Percentiles rank a stretch among this genome's conserved stretches.
Conservation (phyloP, 1,140 invertebrate species). For the Apis dorsata region DNA sequence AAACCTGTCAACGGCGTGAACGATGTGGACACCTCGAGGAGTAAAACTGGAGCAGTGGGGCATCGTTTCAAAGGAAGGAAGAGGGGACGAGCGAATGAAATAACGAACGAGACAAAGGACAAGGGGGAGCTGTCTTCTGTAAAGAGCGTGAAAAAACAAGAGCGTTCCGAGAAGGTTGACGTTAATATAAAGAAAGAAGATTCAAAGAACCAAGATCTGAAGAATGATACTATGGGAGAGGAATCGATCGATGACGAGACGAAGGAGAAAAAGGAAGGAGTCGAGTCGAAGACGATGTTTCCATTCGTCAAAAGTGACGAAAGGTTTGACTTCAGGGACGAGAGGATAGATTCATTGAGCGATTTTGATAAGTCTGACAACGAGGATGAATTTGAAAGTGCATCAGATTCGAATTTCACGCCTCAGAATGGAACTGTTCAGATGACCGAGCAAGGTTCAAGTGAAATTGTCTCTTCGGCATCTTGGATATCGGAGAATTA, state of each 20-base stretch:
- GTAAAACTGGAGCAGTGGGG: constrained; percentile 58
- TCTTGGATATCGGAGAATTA: constrained; percentile 70
- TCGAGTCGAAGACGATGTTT: constrained; percentile 52
- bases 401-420: constrained; percentile 60
- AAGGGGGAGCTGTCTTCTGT: neutral
- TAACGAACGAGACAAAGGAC: neutral
- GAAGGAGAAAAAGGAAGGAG: neutral
- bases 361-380: constrained; percentile 36
- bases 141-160: neutral
- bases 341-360: constrained; percentile 44
- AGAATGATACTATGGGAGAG: neutral
- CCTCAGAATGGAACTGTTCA: constrained; percentile 45
- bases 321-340: constrained; percentile 33
- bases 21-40: constrained; percentile 29
- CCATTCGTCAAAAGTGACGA: constrained; percentile 46
- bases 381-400: constrained; percentile 12
- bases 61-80: constrained; percentile 58
- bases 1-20: constrained; percentile 1
- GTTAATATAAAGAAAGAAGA: too few species aligned
- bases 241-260: neutral
- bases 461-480: constrained; percentile 60
- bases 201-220: neutral
- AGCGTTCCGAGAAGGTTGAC: neutral
- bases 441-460: constrained; percentile 61
- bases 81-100: constrained; percentile 1